These are phyloP conservation scores for Dascillus cervinus DNA, from an alignment of 2,888 invertebrate genomes.

Conservation along the genomic window DNA sequence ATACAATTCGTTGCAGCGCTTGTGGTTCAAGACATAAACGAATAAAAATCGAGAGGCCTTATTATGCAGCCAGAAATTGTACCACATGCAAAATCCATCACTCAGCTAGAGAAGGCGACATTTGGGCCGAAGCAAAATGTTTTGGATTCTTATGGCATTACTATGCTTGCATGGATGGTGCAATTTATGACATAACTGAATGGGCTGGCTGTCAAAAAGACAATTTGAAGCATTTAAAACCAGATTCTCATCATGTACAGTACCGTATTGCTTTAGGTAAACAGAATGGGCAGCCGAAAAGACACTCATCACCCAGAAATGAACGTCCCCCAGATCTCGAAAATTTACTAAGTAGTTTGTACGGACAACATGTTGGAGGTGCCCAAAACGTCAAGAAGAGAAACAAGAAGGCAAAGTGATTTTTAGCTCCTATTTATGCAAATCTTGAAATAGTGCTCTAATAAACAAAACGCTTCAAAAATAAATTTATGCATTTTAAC, in stretches of 20 bases:
- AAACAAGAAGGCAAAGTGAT: constrained; percentile 33
- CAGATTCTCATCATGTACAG: constrained; percentile 87
- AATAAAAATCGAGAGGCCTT: constrained; percentile 75
- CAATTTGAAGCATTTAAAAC: constrained; percentile 72
- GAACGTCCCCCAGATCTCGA: constrained; percentile 71
- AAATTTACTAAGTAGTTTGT: constrained; percentile 73
- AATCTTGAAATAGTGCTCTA: constrained; percentile 1
- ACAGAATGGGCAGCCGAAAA: constrained; percentile 40
- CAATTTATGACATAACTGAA: constrained; percentile 92
- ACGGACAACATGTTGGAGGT: constrained; percentile 55
- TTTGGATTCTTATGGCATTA: constrained; percentile 90
- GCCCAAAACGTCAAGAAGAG: constrained; percentile 25
- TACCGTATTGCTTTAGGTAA: constrained; percentile 76
- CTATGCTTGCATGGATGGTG: constrained; percentile 94
- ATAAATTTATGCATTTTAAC: not conserved
- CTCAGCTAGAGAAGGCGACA: constrained; percentile 89
- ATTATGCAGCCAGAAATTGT: constrained; percentile 89
- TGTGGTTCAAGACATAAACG: constrained; percentile 87
- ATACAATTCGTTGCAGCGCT: constrained; percentile 91
- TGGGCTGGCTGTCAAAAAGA: constrained; percentile 93
- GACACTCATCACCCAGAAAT: constrained; percentile 36
- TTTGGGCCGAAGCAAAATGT: constrained; percentile 87
- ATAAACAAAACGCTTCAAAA: constrained; percentile 1
- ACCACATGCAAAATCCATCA: constrained; percentile 83
- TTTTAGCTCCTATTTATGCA: constrained; percentile 15